Evolutionary conservation across 2,797 vertebrate species (phyloP).

Genomic region (Pangasius krempfi): DNA sequence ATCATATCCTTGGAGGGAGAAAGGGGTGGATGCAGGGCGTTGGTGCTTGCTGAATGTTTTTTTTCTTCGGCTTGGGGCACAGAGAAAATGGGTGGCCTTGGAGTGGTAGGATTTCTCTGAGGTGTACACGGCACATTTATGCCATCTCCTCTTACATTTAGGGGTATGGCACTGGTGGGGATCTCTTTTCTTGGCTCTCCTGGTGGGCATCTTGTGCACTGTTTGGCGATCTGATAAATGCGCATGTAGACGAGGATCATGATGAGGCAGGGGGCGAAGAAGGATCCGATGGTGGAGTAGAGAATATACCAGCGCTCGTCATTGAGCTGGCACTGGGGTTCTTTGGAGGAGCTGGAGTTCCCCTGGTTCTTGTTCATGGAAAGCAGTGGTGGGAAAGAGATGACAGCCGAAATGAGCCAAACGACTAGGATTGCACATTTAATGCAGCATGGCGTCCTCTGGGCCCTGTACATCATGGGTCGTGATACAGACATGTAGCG

Average conservation of each 20-base stretch:
- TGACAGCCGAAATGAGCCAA: slow-evolving; percentile 89
- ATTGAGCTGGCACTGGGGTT: slow-evolving; percentile 86
- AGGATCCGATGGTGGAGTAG: slow-evolving; percentile 91
- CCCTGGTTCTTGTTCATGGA: slow-evolving; percentile 81
- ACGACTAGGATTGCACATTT: slow-evolving; percentile 87
- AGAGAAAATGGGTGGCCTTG: slow-evolving; percentile 73
- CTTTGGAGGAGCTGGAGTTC: slow-evolving; percentile 60
- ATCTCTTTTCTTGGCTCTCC: slow-evolving; percentile 76
- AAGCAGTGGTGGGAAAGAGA: slow-evolving; percentile 90
- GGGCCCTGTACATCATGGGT: slow-evolving; percentile 83
- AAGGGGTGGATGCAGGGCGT: slow-evolving; percentile 74
- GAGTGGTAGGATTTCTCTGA: slow-evolving; percentile 61
- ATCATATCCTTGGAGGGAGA: slow-evolving; percentile 57
- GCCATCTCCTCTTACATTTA: slow-evolving; percentile 72
- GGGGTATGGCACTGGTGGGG: slow-evolving; percentile 60
- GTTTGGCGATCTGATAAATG: slow-evolving; percentile 93
- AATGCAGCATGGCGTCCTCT: slow-evolving; percentile 87
- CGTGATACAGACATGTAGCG: slow-evolving; percentile 92
- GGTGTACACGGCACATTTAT: slow-evolving; percentile 66
- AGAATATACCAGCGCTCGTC: slow-evolving; percentile 94
- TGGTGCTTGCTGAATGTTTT: slow-evolving; percentile 56
- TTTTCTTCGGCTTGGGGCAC: slow-evolving; percentile 65
- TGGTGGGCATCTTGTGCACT: slow-evolving; percentile 79
- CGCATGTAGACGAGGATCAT: slow-evolving; percentile 94
- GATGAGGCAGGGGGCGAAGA: slow-evolving; percentile 94